Percentiles rank a stretch among this genome's conserved stretches.
Conservation (phyloP, 2,797 vertebrate species). For the Acrossocheilus fasciatus region DNA sequence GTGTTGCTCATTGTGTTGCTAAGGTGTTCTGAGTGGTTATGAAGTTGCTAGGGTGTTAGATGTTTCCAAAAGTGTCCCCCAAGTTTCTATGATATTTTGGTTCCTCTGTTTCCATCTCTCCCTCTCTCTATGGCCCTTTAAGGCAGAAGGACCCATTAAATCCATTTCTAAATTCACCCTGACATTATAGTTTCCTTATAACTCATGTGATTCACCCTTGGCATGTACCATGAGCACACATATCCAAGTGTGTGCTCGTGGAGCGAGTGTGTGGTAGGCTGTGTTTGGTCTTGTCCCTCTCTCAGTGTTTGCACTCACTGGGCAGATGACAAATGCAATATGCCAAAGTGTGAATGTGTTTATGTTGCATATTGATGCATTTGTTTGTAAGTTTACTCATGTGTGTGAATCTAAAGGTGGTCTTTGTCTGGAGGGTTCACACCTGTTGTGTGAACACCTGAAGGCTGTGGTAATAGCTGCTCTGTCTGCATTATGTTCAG, state of each 20-base stretch:
- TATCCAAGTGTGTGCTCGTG: background rate
- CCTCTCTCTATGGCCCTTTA: slow-evolving; percentile 21
- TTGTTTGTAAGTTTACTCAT: slow-evolving; percentile 37
- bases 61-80: background rate
- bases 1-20: background rate
- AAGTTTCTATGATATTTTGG: background rate
- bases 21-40: background rate
- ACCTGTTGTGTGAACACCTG: slow-evolving; percentile 51
- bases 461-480: slow-evolving; percentile 50
- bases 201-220: slow-evolving; percentile 16
- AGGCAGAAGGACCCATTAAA: slow-evolving; percentile 4
- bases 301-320: slow-evolving; percentile 54
- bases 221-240: background rate
- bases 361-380: slow-evolving; percentile 33
- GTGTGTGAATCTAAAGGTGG: slow-evolving; percentile 21
- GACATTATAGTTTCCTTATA: slow-evolving; percentile 22
- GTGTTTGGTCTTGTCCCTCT: slow-evolving; percentile 60
- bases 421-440: slow-evolving; percentile 46
- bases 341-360: slow-evolving; percentile 44
- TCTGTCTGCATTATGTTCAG: slow-evolving; percentile 53
- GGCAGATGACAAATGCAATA: slow-evolving; percentile 54
- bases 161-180: background rate
- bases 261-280: slow-evolving; percentile 26
- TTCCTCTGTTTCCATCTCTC: slow-evolving; percentile 22
- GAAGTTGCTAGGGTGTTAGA: background rate